Percentiles rank a stretch among this genome's conserved stretches.
Conservation (phyloP, 2,797 vertebrate species). For the Thunnus albacares region DNA sequence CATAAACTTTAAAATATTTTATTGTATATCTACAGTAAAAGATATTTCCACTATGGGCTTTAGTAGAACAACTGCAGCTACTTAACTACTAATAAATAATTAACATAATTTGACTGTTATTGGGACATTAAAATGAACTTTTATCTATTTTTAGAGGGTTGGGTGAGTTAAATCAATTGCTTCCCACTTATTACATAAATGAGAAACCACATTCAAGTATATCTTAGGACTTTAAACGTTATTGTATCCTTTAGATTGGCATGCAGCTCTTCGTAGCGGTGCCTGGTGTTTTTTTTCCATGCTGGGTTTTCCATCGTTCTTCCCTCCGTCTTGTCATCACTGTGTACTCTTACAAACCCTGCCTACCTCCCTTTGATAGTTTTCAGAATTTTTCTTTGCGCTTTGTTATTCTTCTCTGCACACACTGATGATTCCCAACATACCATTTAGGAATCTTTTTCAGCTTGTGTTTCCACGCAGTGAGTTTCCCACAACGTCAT, state of each 20-base stretch:
- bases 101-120: neutral
- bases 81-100: neutral
- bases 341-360: slow-evolving; percentile 8
- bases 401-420: slow-evolving; percentile 21
- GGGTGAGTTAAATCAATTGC: neutral
- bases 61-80: neutral
- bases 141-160: neutral
- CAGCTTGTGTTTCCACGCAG: slow-evolving; percentile 39
- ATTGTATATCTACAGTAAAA: neutral
- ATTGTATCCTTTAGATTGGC: slow-evolving; percentile 11
- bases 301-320: slow-evolving; percentile 9
- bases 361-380: slow-evolving; percentile 7
- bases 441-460: slow-evolving; percentile 26
- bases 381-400: slow-evolving; percentile 23
- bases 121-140: neutral
- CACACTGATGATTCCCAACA: slow-evolving; percentile 16
- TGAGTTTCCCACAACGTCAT: slow-evolving; percentile 32
- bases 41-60: neutral
- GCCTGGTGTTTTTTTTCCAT: slow-evolving; percentile 13
- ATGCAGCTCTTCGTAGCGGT: neutral
- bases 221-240: neutral
- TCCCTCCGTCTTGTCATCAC: slow-evolving; percentile 17
- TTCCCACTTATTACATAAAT: neutral
- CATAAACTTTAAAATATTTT: neutral
- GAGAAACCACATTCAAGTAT: neutral